A percentile compares a stretch with the other conserved stretches of the same genome.
These are phyloP conservation scores for Epinotia brunnichana DNA, from an alignment of 2,888 invertebrate genomes.

Conservation along the genomic window DNA sequence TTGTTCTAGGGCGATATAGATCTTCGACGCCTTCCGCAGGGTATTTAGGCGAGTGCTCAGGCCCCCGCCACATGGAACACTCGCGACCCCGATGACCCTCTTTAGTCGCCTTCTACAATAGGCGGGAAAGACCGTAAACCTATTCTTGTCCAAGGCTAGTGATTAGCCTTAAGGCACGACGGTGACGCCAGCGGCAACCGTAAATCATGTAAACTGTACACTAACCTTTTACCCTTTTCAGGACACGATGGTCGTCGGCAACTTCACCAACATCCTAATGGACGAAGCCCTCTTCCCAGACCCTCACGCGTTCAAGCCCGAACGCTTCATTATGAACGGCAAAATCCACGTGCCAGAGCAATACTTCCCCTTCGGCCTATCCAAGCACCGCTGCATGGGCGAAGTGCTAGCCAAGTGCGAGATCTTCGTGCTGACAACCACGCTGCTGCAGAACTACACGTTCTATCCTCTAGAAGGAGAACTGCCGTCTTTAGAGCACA, in stretches of 20 bases:
- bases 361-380: constrained; percentile 90
- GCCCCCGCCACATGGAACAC: too few relatives aligned
- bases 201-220: too few relatives aligned
- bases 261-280: constrained; percentile 89
- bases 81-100: too few relatives aligned
- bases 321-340: constrained; percentile 87
- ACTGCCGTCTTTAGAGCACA: constrained; percentile 86
- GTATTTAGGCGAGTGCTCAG: too few relatives aligned
- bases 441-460: constrained; percentile 88
- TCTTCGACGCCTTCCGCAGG: too few relatives aligned
- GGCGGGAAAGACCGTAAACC: too few relatives aligned
- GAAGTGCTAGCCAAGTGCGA: constrained; percentile 90
- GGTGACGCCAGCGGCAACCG: too few relatives aligned
- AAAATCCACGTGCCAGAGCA: constrained; percentile 86
- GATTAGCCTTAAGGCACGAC: too few relatives aligned
- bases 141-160: too few relatives aligned
- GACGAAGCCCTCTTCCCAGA: constrained; percentile 87
- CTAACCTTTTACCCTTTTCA: constrained; percentile 58
- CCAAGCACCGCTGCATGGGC: constrained; percentile 92
- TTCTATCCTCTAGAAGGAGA: constrained; percentile 87
- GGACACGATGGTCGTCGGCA: constrained; percentile 92
- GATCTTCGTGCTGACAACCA: constrained; percentile 89
- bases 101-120: too few relatives aligned
- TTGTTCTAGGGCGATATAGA: too few relatives aligned
- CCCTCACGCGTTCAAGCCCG: constrained; percentile 89